phyloP scores from a whole-genome alignment of 2,113 vertebrate genomes.

The Bombycilla garrulus region DNA sequence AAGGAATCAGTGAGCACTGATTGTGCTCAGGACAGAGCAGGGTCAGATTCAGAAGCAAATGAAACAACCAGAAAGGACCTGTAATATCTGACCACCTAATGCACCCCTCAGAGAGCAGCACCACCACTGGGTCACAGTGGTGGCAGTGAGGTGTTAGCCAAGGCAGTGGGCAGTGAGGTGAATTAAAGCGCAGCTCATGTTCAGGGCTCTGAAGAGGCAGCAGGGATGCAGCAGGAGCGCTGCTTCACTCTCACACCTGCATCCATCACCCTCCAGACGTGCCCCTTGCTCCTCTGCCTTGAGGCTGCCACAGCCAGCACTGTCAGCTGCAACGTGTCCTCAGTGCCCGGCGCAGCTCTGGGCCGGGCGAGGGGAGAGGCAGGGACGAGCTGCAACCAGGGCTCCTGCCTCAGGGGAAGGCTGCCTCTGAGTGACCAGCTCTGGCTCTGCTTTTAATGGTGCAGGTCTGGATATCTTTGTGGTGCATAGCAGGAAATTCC shows the following conservation, averaged over 20 bases:
- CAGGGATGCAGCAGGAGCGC: not conserved
- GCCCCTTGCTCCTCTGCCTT: accelerated
- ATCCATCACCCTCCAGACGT: not conserved
- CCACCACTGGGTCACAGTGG: accelerated
- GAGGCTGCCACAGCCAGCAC: accelerated
- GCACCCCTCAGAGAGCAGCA: not conserved
- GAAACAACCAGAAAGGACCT: not conserved
- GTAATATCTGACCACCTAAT: not conserved
- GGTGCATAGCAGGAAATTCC: not conserved
- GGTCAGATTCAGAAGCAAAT: not conserved
- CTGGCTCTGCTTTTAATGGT: not conserved
- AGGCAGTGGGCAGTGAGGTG: accelerated
- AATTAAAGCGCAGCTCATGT: not conserved
- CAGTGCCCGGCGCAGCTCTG: accelerated
- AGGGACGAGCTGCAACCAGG: not conserved
- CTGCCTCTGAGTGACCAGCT: accelerated
- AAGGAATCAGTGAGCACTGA: not conserved
- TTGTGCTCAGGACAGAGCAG: not conserved
- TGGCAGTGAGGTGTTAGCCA: too few species aligned
- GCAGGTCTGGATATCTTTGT: not conserved
- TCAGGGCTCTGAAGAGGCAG: not conserved
- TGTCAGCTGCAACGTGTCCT: not conserved
- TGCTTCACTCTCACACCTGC: not conserved
- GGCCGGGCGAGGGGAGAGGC: not conserved
- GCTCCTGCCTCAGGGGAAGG: not conserved